phyloP scores from a whole-genome alignment of 2,888 invertebrate species.

The Prosapia bicincta region DNA sequence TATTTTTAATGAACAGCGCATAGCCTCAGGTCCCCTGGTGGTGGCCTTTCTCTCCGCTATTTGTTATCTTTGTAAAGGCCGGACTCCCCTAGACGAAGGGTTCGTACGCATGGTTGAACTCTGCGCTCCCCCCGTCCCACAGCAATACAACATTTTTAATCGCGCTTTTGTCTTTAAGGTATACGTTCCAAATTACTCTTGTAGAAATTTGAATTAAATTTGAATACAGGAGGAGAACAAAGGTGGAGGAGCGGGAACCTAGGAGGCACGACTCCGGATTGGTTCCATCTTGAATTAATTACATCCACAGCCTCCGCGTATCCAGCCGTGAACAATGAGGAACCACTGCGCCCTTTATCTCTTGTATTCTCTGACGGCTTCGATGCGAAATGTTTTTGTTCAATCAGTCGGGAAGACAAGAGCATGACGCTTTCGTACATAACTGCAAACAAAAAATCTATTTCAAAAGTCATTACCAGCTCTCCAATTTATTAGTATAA shows the following conservation, averaged over 20 bases:
- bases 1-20: background rate
- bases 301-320: background rate
- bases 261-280: background rate
- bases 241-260: background rate
- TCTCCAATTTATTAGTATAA: too few relatives aligned
- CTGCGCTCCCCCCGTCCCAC: background rate
- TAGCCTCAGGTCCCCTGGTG: background rate
- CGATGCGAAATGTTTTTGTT: too few relatives aligned
- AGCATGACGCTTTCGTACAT: too few relatives aligned
- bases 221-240: background rate
- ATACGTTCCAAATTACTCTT: background rate
- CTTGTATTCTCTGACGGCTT: too few relatives aligned
- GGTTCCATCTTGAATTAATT: slow-evolving; percentile 2
- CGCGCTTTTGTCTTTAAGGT: background rate
- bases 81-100: background rate
- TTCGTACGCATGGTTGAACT: background rate
- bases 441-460: too few relatives aligned
- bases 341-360: background rate
- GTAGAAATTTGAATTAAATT: background rate
- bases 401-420: too few relatives aligned
- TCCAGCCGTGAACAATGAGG: background rate
- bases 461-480: too few relatives aligned
- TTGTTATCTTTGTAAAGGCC: background rate
- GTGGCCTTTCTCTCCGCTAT: background rate
- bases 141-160: background rate